Percentiles rank a stretch among this genome's conserved stretches.
phyloP scores from a whole-genome alignment of 2,888 invertebrate species.

The Dicycla oo region DNA sequence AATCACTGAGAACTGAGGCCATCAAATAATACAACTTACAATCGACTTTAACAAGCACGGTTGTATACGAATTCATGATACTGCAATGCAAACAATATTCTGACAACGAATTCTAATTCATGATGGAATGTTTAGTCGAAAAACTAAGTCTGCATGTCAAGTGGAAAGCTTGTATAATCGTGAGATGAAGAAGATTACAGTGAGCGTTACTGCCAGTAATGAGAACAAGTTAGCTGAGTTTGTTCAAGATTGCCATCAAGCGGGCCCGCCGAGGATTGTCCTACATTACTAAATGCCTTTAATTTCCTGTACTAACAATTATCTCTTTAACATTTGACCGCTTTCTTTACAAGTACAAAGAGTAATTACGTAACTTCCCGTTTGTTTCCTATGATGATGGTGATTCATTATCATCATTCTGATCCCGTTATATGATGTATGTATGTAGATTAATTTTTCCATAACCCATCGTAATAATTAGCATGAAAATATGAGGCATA shows the following conservation, averaged over 20 bases:
- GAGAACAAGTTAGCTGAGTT: slow-evolving; percentile 60
- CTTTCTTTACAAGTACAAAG: slow-evolving; percentile 85
- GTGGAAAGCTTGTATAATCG: slow-evolving; percentile 64
- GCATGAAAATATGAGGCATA: slow-evolving; percentile 20
- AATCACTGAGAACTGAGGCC: slow-evolving; percentile 34
- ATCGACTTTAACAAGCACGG: slow-evolving; percentile 11
- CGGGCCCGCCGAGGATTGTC: slow-evolving; percentile 75
- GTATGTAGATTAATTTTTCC: slow-evolving; percentile 17
- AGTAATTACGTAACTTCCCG: slow-evolving; percentile 81
- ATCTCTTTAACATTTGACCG: slow-evolving; percentile 90
- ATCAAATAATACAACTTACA: slow-evolving; percentile 17
- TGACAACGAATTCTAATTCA: slow-evolving; percentile 7
- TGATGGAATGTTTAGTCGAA: slow-evolving; percentile 36
- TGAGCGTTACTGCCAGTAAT: slow-evolving; percentile 61
- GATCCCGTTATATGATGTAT: slow-evolving; percentile 17
- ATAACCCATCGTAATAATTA: slow-evolving; percentile 18
- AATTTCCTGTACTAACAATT: slow-evolving; percentile 90
- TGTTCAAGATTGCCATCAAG: slow-evolving; percentile 69
- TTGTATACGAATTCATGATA: slow-evolving; percentile 10
- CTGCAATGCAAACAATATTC: not conserved
- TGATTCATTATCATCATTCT: slow-evolving; percentile 42
- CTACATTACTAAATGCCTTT: slow-evolving; percentile 87
- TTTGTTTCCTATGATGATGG: slow-evolving; percentile 56
- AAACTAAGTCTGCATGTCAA: slow-evolving; percentile 58
- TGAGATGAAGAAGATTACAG: slow-evolving; percentile 69